Percentiles rank a stretch among this genome's conserved stretches.
Conservation (phyloP, 2,113 vertebrate species). For the Todiramphus chloris region DNA sequence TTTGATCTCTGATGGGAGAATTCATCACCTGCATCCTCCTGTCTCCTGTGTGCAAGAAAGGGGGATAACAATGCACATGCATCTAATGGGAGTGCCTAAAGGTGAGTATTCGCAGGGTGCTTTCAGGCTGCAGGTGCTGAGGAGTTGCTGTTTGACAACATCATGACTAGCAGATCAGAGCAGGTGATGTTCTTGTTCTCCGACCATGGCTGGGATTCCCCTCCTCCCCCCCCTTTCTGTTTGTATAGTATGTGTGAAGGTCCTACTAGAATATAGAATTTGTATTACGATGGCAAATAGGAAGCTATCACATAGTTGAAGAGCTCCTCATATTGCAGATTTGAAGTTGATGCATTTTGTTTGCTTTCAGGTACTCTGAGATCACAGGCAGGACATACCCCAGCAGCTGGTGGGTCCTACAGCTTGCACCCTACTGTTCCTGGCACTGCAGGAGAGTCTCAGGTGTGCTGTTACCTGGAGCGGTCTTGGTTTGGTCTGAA, state of each 20-base stretch:
- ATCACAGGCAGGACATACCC: neutral
- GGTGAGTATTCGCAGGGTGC: neutral
- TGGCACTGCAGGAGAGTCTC: neutral
- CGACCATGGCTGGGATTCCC: accelerated
- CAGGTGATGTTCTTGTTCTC: accelerated
- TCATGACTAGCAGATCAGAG: neutral
- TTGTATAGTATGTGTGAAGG: neutral
- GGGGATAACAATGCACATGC: neutral
- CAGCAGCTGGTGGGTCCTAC: no score
- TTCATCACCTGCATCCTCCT: neutral
- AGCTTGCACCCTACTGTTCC: neutral
- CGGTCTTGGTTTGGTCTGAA: neutral
- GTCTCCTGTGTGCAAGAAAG: neutral
- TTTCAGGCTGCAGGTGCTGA: neutral
- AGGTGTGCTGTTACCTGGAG: neutral
- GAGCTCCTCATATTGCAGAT: neutral
- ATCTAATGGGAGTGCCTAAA: neutral
- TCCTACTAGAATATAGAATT: neutral
- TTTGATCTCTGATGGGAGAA: neutral
- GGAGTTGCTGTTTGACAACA: neutral
- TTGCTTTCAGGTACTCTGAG: neutral
- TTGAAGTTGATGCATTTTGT: no score
- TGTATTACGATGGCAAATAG: neutral
- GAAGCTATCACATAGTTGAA: neutral
- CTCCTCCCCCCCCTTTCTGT: neutral